phyloP scores from a whole-genome alignment of 2,888 invertebrate species.

The Pachliopta kotzebuea region DNA sequence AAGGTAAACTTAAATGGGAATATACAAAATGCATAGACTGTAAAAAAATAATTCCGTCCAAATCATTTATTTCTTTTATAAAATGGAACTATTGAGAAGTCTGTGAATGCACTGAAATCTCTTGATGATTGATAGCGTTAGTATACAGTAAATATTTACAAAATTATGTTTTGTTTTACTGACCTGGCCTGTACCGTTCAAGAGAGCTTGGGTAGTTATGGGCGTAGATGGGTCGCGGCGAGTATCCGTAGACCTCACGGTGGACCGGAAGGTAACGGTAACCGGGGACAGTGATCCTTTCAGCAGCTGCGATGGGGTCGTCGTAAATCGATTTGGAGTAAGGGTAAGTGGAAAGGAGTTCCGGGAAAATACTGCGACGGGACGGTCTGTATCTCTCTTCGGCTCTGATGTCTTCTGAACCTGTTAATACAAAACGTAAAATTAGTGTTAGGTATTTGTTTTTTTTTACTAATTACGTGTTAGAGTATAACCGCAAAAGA shows the following conservation, averaged over 20 bases:
- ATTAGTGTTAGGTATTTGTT: too few species aligned
- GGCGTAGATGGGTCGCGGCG: conserved; percentile 92
- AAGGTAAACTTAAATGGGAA: too few species aligned
- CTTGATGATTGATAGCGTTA: conserved; percentile 13
- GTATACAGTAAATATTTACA: conserved; percentile 12
- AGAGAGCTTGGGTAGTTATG: conserved; percentile 89
- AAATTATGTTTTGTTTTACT: conserved; percentile 66
- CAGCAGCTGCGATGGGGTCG: conserved; percentile 89
- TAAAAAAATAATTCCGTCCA: too few species aligned
- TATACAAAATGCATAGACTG: too few species aligned
- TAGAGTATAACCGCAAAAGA: neutral
- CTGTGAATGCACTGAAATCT: neutral
- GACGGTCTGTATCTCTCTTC: conserved; percentile 88
- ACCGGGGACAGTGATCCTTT: conserved; percentile 92
- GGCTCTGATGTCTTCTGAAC: conserved; percentile 95
- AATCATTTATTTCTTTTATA: neutral
- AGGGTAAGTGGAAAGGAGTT: conserved; percentile 86
- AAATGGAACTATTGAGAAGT: neutral
- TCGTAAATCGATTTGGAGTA: conserved; percentile 93
- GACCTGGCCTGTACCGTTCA: conserved; percentile 92
- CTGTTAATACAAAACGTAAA: conserved; percentile 60
- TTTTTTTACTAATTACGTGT: neutral
- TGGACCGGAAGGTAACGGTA: conserved; percentile 95
- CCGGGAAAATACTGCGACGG: conserved; percentile 88
- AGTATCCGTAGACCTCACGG: conserved; percentile 94